Base-by-base conservation (phyloP, 2,797 vertebrate species). In the Clarias laeviceps region DNA sequence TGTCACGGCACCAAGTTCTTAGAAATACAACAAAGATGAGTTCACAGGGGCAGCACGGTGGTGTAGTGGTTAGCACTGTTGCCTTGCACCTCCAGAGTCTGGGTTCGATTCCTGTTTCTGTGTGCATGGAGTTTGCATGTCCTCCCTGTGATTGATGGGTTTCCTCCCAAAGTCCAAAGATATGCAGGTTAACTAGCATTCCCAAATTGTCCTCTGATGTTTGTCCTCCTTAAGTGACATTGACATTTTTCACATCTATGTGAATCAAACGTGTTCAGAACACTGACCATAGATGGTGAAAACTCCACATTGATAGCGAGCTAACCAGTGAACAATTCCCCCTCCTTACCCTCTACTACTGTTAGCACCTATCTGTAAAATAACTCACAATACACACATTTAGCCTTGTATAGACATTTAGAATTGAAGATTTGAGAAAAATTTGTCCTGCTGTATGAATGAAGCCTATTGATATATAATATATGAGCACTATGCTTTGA, bases 401-500 rank as follows among this genome's bases (percentile, higher is more conserved):
- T 27, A 7, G 12, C 17, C 14, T 15, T 50, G 45, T 11, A 45
- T 45, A 45, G 40, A 45, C 40, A 45, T 45, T 45, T 45, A 50
- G 15, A 27, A 27, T 11, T 4, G 27, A 32, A 56, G 50, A 76
- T 56, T 27, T 29, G 45, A 54, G 40, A 74, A 29, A 29, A 76
- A 29, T 17, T 62, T 62, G 22, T 5, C 22, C 57, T 79, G 32
- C 29, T 40, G 32, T 40, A 27, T n/a, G 34, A 79, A 62, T 24
- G 9, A 40, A 64, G 12, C 6, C 34, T 61, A 24, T 40, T 5
- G 12, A 27, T 79, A 40, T 73, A 40, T 37, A 24, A 74, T 27
- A 50, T 64, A 74, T 29, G 32, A 59, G 61, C 27, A 2, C 34
- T 29, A 4, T 45, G 61, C 84, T 86, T 86, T 82, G 61, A 82